Base-by-base conservation (phyloP, 2,113 vertebrate genomes). In the Tricholaema leucomelas region DNA sequence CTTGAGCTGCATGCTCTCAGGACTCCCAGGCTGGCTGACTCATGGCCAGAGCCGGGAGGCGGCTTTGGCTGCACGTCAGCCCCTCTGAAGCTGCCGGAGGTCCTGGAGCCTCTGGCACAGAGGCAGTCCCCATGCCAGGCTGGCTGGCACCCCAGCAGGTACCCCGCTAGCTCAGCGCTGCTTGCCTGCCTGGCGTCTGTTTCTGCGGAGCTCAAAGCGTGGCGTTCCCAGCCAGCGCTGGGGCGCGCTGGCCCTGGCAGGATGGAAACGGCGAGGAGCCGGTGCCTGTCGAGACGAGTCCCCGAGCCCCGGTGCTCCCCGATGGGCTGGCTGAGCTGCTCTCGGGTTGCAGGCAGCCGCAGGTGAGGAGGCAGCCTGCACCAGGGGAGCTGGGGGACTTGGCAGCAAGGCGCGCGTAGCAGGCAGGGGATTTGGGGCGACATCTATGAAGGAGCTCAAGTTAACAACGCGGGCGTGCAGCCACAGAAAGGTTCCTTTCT, bases 1-100 rank as follows among this genome's bases (percentile, higher is more conserved):
- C 73, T 93, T 50, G 36, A 90, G 73, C 80, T 0, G 2, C 3
- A 1, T 3, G 10, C 79, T 87, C 54, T 52, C 71, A 87, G 75
- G 90, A 85, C 75, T 87, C 67, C 78, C 70, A 87, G 60, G 50
- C 79, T 76, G 88, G n/a, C 85, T 92, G 82, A 91, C 55, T 80
- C 0, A 11, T 59, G 83, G 76, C 85, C 88, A 83, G 82, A 90
- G 67, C 88, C 7, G 12, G 67, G 82, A 94, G 85, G 83, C 4
- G 4, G 80, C 69, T 91, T 95, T 90, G 94, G 94, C 92, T 60
- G 61, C 8, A 3, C 0, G 0, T 93, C 83, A 93, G 77, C 55
- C 33, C 28, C 13, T 91, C 74, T 80, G 92, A 90, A 92, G 75
- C 88, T 2, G 2, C 76, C 8, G 76, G 90, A 91, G 88, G 87